These are phyloP conservation scores for Chrysocyon brachyurus DNA, from an alignment of 2,797 vertebrate genomes.

Conservation along the genomic window DNA sequence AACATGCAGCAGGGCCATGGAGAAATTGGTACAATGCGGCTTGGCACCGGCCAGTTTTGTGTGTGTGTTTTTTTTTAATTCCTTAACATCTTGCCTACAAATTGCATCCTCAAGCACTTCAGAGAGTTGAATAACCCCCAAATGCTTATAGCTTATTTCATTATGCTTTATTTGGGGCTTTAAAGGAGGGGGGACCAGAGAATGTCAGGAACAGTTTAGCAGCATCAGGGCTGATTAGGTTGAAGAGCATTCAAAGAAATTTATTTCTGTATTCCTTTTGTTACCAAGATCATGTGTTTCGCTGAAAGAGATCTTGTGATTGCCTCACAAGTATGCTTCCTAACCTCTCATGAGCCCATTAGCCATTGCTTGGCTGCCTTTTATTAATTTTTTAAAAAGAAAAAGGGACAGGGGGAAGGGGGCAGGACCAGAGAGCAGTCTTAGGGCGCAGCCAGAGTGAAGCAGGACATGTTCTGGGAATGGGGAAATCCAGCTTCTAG, in stretches of 20 bases:
- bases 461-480: background rate
- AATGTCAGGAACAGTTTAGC: conserved; percentile 81
- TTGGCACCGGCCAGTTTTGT: conserved; percentile 58
- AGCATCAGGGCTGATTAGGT: conserved; percentile 76
- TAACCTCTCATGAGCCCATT: conserved; percentile 50
- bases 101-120: conserved; percentile 84
- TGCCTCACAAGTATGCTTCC: conserved; percentile 59
- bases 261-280: conserved; percentile 77
- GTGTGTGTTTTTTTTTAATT: conserved; percentile 73
- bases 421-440: background rate
- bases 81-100: conserved; percentile 86
- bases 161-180: conserved; percentile 77
- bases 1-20: conserved; percentile 57
- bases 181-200: conserved; percentile 64
- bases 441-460: background rate
- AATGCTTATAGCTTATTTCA: conserved; percentile 84
- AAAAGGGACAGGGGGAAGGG: background rate
- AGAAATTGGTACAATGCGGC: conserved; percentile 68
- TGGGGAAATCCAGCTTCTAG: background rate
- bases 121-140: conserved; percentile 82
- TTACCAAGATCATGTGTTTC: conserved; percentile 71
- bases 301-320: conserved; percentile 63
- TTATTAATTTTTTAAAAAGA: conserved; percentile 56
- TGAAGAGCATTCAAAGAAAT: conserved; percentile 80
- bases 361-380: conserved; percentile 51